Evolutionary conservation across 2,113 vertebrate genomes (phyloP).

Genomic region (Cephalopterus ornatus): DNA sequence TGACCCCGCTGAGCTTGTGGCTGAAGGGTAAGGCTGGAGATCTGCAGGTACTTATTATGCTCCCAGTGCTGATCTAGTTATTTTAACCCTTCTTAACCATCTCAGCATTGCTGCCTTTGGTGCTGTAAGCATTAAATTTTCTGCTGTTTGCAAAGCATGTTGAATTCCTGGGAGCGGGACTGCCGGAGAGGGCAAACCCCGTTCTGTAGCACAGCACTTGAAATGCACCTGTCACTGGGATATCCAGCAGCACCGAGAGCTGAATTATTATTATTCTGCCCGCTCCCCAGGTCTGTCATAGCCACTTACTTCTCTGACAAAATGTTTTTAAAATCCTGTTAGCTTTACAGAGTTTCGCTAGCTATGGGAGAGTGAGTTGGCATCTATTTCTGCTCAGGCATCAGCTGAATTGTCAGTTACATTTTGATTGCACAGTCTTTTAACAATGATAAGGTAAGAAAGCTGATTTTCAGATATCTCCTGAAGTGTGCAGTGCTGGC

Average conservation of each 20-base stretch:
- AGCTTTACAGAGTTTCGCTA: slow-evolving; percentile 36
- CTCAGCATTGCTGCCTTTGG: not conserved
- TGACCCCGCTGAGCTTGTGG: not conserved
- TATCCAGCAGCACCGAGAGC: not conserved
- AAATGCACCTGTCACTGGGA: not conserved
- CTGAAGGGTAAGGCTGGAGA: not conserved
- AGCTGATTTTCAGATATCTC: slow-evolving; percentile 53
- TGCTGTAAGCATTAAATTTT: not conserved
- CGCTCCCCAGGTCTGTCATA: slow-evolving; percentile 42
- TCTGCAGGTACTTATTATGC: not conserved
- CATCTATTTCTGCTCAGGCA: slow-evolving; percentile 45
- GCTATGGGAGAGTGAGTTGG: slow-evolving; percentile 48
- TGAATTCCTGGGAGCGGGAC: not conserved
- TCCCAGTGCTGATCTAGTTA: not conserved
- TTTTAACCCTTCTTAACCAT: not conserved
- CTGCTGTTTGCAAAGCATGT: not conserved
- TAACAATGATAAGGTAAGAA: slow-evolving; percentile 64
- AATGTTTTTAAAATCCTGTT: slow-evolving; percentile 64
- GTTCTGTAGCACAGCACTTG: not conserved
- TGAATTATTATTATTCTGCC: slow-evolving; percentile 44
- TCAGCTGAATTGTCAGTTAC: slow-evolving; percentile 62
- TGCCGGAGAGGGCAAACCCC: not conserved
- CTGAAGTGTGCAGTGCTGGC: slow-evolving; percentile 58
- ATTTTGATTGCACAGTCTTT: slow-evolving; percentile 62
- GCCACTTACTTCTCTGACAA: slow-evolving; percentile 67